Evolutionary conservation across 30 jellyfish, hydroid and myxozoan species (phyloP).

Genomic region (Morbakka virulenta): DNA sequence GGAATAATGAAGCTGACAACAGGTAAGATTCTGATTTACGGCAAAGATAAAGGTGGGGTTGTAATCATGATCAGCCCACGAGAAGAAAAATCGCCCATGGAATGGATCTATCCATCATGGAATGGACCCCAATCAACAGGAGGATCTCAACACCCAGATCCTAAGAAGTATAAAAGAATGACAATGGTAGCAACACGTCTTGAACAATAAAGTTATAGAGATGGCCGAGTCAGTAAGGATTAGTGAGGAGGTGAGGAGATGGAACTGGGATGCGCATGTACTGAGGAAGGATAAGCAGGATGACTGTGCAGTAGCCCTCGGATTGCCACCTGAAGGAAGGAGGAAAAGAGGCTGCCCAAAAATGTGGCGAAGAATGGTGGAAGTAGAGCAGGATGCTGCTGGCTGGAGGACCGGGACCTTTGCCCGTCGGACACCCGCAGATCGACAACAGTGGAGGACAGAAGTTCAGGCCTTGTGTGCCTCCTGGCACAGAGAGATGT

Average conservation of each 20-base stretch:
- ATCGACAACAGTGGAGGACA: not conserved
- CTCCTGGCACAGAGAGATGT: not conserved
- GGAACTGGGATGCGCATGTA: not conserved
- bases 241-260: not conserved
- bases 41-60: no score
- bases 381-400: not conserved
- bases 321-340: not conserved
- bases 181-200: not conserved
- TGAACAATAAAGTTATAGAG: not conserved
- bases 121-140: no score
- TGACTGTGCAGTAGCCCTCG: not conserved
- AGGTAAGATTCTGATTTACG: no score
- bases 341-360: not conserved
- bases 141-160: no score
- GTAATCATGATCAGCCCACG: no score
- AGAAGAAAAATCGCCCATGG: no score
- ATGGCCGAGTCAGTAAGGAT: not conserved
- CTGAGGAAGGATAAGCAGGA: not conserved
- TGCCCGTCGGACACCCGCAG: not conserved
- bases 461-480: not conserved
- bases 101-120: no score
- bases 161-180: no score
- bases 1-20: no score
- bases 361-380: not conserved
- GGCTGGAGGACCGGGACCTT: not conserved